Evolutionary conservation across 2,888 invertebrate species (phyloP), one percentile per base, ranked within the genome.

Genomic region (Coelinius sp.): DNA sequence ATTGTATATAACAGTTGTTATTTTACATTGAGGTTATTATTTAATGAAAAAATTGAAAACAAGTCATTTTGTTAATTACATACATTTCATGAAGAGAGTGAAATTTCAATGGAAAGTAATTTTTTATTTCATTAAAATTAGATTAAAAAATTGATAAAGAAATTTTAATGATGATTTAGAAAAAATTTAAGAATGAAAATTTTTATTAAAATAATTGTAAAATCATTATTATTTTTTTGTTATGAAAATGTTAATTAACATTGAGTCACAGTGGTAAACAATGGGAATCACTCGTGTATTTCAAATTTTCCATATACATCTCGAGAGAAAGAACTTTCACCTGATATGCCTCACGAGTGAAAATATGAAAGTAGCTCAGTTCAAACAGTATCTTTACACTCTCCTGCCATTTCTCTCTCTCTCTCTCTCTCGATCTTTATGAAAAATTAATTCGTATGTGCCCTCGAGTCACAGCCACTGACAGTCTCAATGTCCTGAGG

Each of bases 341-440:
- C 41, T 77, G 79, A 77, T n/a, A n/a, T 74, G 79, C 81, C 81
- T 76, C 78, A 73, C 82, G 82, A 81, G 87, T 86, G 87, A 87
- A 87, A 87, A 87, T 87, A 87, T 87, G 86, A 86, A 87, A 87
- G 87, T 86, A 84, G 85, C 86, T 85, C 84, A 79, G 77, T 73
- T 78, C 76, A 79, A 41, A 52, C 12, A 66, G 38, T 52, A 80
- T 79, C 82, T 76, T 77, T 80, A 82, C 78, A 76, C 81, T 80
- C 82, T 81, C 79, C 80, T 76, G 68, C 76, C 78, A 77, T 76
- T 69, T 73, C 63, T 71, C 56, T 75, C 66, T 73, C 66, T 73
- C 63, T 71, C 56, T 75, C 66, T 73, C 66, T 71, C 70, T 62
- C 44, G 56, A 56, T 71, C 38, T 53, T 66, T 66, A 41, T 31